phyloP scores from a whole-genome alignment of 92 coral and sea anemone genomes.

The Porites divaricata region DNA sequence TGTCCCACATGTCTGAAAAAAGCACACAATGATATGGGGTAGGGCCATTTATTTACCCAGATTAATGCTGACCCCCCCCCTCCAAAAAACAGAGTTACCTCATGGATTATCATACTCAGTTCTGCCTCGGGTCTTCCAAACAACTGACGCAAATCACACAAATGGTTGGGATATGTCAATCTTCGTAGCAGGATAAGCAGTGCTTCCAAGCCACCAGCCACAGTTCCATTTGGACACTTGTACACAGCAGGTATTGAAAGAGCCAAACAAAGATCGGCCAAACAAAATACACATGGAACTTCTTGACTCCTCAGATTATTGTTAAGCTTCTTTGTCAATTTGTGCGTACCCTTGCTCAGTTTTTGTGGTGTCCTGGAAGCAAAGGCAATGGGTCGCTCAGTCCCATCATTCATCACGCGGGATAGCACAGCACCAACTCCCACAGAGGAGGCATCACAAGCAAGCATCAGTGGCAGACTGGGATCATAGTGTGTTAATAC shows the following conservation, averaged over 20 bases:
- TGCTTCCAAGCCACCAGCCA: slow-evolving; percentile 70
- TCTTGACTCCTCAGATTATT: too few species aligned
- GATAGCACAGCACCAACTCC: too few species aligned
- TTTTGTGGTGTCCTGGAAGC: too few species aligned
- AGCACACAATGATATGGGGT: background rate
- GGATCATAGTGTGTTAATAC: too few species aligned
- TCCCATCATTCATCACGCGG: too few species aligned
- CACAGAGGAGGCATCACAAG: too few species aligned
- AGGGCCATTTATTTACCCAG: background rate
- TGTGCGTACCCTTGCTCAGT: too few species aligned
- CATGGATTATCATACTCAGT: slow-evolving; percentile 73
- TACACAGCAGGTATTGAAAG: slow-evolving; percentile 50
- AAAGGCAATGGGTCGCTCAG: too few species aligned
- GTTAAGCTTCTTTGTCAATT: too few species aligned
- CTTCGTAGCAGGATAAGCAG: slow-evolving; percentile 61
- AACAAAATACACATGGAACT: too few species aligned
- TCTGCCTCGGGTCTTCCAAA: slow-evolving; percentile 77
- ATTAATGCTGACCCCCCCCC: slow-evolving; percentile 1
- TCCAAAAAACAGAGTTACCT: slow-evolving; percentile 61
- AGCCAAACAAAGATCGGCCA: too few species aligned
- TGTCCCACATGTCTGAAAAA: background rate
- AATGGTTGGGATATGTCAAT: slow-evolving; percentile 69
- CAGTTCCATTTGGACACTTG: slow-evolving; percentile 73
- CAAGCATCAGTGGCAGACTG: too few species aligned
- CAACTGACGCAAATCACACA: slow-evolving; percentile 62